Percentiles rank a stretch among this genome's conserved stretches.
phyloP scores from a whole-genome alignment of 2,113 vertebrate species.

The Girardinichthys multiradiatus region DNA sequence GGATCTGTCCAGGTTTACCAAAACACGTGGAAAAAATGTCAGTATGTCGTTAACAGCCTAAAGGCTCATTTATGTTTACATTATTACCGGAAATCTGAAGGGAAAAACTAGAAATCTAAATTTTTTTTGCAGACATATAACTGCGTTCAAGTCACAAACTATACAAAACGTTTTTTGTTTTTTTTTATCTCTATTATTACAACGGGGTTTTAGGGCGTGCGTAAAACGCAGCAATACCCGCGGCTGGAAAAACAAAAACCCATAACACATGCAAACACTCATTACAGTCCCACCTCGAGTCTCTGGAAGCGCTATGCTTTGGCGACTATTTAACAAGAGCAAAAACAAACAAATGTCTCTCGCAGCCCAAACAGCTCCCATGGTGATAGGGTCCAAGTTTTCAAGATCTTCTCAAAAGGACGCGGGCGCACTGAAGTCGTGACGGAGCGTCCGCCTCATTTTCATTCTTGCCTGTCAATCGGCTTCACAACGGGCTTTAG shows the following conservation, averaged over 20 bases:
- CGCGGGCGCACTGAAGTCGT: conserved; percentile 79
- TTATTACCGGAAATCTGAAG: not conserved
- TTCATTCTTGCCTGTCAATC: conserved; percentile 82
- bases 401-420: conserved; percentile 77
- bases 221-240: conserved; percentile 44
- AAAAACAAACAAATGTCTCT: conserved; percentile 83
- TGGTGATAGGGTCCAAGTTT: conserved; percentile 80
- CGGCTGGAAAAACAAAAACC: conserved; percentile 45
- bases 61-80: not conserved
- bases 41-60: not conserved
- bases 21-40: not conserved
- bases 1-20: conserved; percentile 67
- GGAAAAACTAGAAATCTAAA: no score
- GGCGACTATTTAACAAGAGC: conserved; percentile 83
- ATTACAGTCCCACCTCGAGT: conserved; percentile 80
- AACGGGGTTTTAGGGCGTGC: not conserved
- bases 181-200: no score
- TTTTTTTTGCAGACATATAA: not conserved
- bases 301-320: conserved; percentile 77
- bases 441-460: conserved; percentile 81
- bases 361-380: conserved; percentile 81
- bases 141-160: no score
- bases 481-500: conserved; percentile 71
- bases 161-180: no score
- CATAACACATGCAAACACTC: conserved; percentile 39